These are phyloP conservation scores for Platypus cylindrus DNA, from an alignment of 2,888 invertebrate species.

Conservation along the genomic window DNA sequence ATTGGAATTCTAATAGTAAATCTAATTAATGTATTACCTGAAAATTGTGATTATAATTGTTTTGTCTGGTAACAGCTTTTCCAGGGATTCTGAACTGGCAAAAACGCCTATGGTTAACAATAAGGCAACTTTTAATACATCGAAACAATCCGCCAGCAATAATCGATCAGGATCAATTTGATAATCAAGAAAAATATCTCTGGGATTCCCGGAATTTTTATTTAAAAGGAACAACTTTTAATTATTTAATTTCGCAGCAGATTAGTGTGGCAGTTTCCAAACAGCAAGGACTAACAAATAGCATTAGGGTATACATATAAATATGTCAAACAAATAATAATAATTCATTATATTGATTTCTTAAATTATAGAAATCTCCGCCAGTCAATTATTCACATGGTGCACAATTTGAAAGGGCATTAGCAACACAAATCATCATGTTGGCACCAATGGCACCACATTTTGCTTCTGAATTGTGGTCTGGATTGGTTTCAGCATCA, in stretches of 20 bases:
- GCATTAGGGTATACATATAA: slow-evolving; percentile 52
- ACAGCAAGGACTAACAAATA: slow-evolving; percentile 72
- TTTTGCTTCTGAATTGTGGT: slow-evolving; percentile 86
- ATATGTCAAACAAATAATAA: too few species aligned
- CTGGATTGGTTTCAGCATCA: slow-evolving; percentile 55
- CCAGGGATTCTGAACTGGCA: slow-evolving; percentile 84
- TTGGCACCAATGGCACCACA: slow-evolving; percentile 82
- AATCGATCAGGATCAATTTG: slow-evolving; percentile 40
- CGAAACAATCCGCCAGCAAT: slow-evolving; percentile 34
- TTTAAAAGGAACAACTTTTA: slow-evolving; percentile 60
- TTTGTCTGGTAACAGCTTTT: slow-evolving; percentile 66
- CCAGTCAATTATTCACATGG: slow-evolving; percentile 49
- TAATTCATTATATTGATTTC: too few species aligned
- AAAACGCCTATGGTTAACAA: slow-evolving; percentile 65
- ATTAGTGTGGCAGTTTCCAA: slow-evolving; percentile 80
- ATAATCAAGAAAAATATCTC: slow-evolving; percentile 50
- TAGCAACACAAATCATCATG: slow-evolving; percentile 72
- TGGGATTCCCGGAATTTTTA: slow-evolving; percentile 69
- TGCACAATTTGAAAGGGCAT: slow-evolving; percentile 61
- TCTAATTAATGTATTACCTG: slow-evolving; percentile 26
- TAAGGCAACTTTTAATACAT: slow-evolving; percentile 51
- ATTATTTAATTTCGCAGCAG: slow-evolving; percentile 62
- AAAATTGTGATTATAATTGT: neutral
- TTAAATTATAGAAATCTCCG: slow-evolving; percentile 50
- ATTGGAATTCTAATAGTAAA: slow-evolving; percentile 86